phyloP scores from a whole-genome alignment of 2,888 invertebrate genomes.

The Eupithecia dodoneata region DNA sequence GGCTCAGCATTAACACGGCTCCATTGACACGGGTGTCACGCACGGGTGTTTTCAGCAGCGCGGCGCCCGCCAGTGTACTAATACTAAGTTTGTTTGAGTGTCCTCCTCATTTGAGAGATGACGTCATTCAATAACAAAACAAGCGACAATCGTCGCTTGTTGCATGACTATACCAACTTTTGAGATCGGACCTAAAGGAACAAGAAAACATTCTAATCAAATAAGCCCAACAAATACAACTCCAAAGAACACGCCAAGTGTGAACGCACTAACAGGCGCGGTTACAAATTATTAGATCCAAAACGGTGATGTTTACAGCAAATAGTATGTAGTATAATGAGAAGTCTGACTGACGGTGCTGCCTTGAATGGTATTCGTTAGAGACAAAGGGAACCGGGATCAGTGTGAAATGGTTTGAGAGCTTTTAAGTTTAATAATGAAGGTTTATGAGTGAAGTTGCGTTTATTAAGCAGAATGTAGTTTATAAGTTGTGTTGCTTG shows the following conservation, averaged over 20 bases:
- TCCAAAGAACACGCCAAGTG: conserved; percentile 34
- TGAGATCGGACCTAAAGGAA: background rate
- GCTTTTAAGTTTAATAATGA: conserved; percentile 34
- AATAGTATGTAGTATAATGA: conserved; percentile 37
- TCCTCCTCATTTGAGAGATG: too few relatives aligned
- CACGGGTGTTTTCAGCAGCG: too few relatives aligned
- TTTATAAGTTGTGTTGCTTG: background rate
- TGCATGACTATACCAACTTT: background rate
- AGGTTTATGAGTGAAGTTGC: conserved; percentile 19
- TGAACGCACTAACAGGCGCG: conserved; percentile 35
- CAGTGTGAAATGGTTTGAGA: conserved; percentile 27
- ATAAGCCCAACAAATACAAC: conserved; percentile 12
- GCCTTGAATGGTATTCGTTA: conserved; percentile 35
- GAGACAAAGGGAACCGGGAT: conserved; percentile 28
- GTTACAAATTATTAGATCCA: conserved; percentile 42
- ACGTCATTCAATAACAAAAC: too few relatives aligned
- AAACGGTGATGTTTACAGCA: conserved; percentile 41
- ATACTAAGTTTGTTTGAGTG: too few relatives aligned
- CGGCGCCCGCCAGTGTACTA: too few relatives aligned
- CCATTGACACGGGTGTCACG: too few relatives aligned
- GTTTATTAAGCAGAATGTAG: conserved; percentile 23
- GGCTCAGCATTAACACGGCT: too few relatives aligned
- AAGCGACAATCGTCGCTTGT: too few relatives aligned
- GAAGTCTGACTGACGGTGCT: conserved; percentile 41
- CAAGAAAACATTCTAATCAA: background rate